These are phyloP conservation scores for Linyphia triangularis DNA, from an alignment of 2,888 invertebrate species.

Conservation along the genomic window DNA sequence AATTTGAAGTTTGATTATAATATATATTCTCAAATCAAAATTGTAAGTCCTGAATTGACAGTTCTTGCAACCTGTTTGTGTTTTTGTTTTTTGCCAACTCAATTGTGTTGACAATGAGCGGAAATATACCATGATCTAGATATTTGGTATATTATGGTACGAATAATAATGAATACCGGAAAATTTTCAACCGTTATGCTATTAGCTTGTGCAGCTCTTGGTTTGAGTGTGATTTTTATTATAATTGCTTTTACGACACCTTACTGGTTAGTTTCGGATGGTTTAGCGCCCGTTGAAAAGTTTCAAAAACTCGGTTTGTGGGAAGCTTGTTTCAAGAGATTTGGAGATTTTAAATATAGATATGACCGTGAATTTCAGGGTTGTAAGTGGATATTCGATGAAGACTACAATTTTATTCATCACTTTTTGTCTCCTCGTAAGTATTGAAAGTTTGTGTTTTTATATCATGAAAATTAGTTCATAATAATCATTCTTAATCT, in stretches of 20 bases:
- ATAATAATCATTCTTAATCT: too few species aligned
- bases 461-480: too few species aligned
- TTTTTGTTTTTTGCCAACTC: conserved; percentile 5
- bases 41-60: neutral
- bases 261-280: conserved; percentile 78
- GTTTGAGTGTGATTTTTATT: conserved; percentile 76
- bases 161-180: conserved; percentile 44
- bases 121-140: conserved; percentile 7
- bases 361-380: conserved; percentile 91
- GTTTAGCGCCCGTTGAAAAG: conserved; percentile 77
- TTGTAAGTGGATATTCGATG: conserved; percentile 98
- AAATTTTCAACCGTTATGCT: conserved; percentile 68
- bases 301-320: conserved; percentile 87
- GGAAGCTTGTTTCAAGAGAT: conserved; percentile 95
- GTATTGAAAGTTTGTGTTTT: too few species aligned
- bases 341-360: conserved; percentile 85
- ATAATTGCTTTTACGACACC: conserved; percentile 78
- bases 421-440: conserved; percentile 90
- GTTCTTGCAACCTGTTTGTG: neutral
- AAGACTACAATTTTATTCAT: conserved; percentile 96
- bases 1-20: too few species aligned
- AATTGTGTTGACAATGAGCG: conserved; percentile 5
- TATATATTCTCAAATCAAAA: neutral
- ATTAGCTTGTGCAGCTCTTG: conserved; percentile 55
- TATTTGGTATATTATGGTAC: conserved; percentile 14